Conservation (phyloP, 2,113 vertebrate species). For the Recurvirostra avosetta region DNA sequence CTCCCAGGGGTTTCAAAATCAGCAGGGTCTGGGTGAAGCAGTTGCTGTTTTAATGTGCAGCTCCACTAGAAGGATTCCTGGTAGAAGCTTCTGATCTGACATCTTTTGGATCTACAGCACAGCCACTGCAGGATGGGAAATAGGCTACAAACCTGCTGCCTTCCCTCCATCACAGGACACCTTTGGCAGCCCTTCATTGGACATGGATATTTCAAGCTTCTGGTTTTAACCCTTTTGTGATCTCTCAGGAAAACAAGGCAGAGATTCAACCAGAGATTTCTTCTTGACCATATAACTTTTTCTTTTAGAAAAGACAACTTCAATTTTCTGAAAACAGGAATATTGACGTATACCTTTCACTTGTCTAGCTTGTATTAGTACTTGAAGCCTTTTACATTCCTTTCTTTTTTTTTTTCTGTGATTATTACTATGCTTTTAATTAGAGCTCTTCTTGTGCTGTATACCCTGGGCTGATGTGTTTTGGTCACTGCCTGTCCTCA, state of each 20-base stretch:
- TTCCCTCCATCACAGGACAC: not conserved
- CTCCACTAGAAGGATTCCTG: not conserved
- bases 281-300: not conserved
- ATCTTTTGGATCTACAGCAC: not conserved
- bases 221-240: not conserved
- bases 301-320: not conserved
- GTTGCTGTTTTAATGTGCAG: fast-evolving
- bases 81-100: not conserved
- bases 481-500: not conserved
- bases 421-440: not conserved
- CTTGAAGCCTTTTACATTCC: not conserved
- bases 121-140: not conserved
- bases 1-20: not conserved
- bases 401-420: not conserved
- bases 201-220: not conserved
- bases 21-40: not conserved
- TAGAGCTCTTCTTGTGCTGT: not conserved
- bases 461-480: not conserved
- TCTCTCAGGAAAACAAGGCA: not conserved
- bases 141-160: not conserved
- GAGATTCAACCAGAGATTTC: not conserved
- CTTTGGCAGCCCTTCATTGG: not conserved
- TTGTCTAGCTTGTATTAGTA: not conserved
- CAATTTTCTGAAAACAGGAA: not conserved
- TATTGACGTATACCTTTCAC: not conserved